These are phyloP conservation scores for Lordiphosa mommai DNA, from an alignment of 1,140 invertebrate genomes.

Conservation along the genomic window DNA sequence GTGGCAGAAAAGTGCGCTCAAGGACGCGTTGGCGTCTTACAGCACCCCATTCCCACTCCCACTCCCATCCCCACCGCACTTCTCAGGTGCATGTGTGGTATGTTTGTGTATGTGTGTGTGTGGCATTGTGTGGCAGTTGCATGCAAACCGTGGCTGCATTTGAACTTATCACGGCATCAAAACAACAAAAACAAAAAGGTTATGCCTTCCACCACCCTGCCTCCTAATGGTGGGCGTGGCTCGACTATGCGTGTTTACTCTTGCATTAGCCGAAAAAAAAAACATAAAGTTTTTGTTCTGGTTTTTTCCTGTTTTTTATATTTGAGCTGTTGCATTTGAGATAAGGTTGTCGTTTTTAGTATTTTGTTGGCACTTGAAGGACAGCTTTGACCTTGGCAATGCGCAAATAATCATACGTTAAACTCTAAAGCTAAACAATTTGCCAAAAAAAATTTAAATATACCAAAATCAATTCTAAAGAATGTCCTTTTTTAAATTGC, in stretches of 20 bases:
- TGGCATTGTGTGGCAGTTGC: constrained; percentile 28
- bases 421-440: no score
- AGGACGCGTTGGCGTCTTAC: constrained; percentile 62
- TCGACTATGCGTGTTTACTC: constrained; percentile 34
- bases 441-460: no score
- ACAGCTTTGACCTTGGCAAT: constrained; percentile 27
- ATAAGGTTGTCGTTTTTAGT: constrained; percentile 11
- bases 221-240: constrained; percentile 11
- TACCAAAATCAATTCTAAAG: no score
- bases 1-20: constrained; percentile 76
- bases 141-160: constrained; percentile 49
- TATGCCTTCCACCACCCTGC: constrained; percentile 8
- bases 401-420: no score
- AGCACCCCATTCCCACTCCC: constrained; percentile 4
- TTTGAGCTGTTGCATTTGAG: constrained; percentile 47
- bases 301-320: constrained; percentile 10
- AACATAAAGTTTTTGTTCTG: constrained; percentile 22
- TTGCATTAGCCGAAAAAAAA: constrained; percentile 40
- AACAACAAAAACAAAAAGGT: constrained; percentile 25
- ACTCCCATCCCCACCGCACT: constrained; percentile 7
- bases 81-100: constrained; percentile 20
- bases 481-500: no score
- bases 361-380: constrained; percentile 37
- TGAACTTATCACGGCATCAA: constrained; percentile 58
- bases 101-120: constrained; percentile 5